Evolutionary conservation across 2,113 vertebrate species (phyloP).

Genomic region (Emydocephalus ijimae): DNA sequence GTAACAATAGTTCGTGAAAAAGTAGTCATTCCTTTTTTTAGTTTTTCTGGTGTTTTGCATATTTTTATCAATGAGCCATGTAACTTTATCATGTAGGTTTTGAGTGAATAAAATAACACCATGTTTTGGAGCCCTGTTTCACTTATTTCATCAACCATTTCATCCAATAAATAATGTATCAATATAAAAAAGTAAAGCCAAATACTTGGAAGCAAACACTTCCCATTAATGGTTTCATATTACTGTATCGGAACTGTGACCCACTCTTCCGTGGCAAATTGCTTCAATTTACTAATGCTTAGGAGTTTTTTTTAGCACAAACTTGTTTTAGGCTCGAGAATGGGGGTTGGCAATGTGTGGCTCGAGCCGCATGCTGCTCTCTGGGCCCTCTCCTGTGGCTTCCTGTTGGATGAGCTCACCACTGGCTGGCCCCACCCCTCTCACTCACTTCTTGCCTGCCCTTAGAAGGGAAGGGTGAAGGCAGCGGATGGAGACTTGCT

Average conservation of each 20-base stretch:
- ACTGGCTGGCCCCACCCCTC: too few relatives aligned
- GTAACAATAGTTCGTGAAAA: neutral
- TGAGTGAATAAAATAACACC: neutral
- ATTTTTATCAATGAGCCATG: too few relatives aligned
- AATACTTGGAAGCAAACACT: neutral
- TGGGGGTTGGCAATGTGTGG: too few relatives aligned
- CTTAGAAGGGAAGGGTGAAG: too few relatives aligned
- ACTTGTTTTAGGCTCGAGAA: neutral
- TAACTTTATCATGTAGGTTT: neutral
- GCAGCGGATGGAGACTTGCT: too few relatives aligned
- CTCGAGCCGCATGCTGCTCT: too few relatives aligned
- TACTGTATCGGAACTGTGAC: neutral
- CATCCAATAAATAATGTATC: neutral
- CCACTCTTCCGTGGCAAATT: neutral
- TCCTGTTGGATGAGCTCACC: too few relatives aligned
- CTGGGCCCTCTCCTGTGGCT: too few relatives aligned
- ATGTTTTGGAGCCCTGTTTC: neutral
- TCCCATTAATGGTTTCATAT: neutral
- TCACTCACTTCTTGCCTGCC: too few relatives aligned
- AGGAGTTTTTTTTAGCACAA: neutral
- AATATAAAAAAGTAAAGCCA: neutral
- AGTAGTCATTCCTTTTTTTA: neutral
- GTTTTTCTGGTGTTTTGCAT: neutral
- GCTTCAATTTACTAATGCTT: neutral
- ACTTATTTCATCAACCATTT: neutral